These are phyloP conservation scores for Chrysemys picta DNA, from an alignment of 2,113 vertebrate genomes.

Conservation along the genomic window DNA sequence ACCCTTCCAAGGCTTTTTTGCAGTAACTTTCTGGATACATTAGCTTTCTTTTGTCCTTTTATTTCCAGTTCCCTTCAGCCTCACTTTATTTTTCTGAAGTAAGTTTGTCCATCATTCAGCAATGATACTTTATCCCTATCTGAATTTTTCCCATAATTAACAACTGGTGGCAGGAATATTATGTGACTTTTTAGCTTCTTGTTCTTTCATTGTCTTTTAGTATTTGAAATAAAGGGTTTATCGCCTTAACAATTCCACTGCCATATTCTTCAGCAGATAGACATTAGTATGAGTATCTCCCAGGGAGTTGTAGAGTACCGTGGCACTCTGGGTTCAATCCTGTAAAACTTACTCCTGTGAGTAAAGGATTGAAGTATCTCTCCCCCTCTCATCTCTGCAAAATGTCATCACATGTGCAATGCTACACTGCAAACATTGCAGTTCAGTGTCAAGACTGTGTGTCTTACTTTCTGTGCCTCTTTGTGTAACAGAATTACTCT, in stretches of 20 bases:
- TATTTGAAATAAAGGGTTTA: neutral
- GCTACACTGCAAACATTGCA: neutral
- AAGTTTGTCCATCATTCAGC: fast-evolving
- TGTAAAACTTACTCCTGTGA: neutral
- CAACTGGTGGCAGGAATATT: neutral
- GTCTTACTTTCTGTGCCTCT: neutral
- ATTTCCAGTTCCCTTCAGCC: neutral
- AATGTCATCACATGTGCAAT: neutral
- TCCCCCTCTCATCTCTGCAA: neutral
- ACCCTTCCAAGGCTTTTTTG: neutral
- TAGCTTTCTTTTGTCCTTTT: neutral
- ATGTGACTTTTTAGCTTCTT: neutral
- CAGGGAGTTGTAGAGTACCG: neutral
- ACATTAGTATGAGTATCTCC: neutral
- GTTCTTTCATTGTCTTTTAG: neutral
- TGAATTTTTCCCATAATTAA: neutral
- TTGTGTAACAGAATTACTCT: neutral
- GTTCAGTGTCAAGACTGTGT: neutral
- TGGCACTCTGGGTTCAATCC: too few relatives aligned
- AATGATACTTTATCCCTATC: neutral
- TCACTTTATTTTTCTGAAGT: neutral
- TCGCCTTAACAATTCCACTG: neutral
- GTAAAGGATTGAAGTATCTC: neutral
- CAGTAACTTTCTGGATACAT: neutral
- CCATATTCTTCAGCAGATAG: neutral